Conservation (phyloP, 2,888 invertebrate genomes). For the Torymus tubicola region DNA sequence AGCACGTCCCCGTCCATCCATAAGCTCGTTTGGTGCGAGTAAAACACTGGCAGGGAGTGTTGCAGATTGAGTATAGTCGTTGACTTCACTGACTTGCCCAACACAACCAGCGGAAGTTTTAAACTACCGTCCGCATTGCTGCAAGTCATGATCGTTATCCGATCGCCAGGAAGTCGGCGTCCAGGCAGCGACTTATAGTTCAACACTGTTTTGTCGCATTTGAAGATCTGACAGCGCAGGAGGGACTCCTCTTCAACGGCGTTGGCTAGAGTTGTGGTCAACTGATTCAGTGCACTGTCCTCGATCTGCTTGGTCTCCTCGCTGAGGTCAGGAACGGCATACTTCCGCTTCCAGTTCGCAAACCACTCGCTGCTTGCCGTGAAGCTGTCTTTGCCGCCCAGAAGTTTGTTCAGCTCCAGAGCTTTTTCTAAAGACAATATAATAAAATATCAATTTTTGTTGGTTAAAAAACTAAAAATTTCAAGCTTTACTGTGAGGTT, state of each 20-base stretch:
- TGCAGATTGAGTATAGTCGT: conserved; percentile 59
- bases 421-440: conserved; percentile 43
- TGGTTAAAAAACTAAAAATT: too few relatives aligned
- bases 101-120: conserved; percentile 58
- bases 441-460: too few relatives aligned
- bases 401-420: conserved; percentile 46
- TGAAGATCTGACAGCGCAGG: conserved; percentile 51
- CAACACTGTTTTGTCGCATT: conserved; percentile 44
- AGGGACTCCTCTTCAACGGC: conserved; percentile 48
- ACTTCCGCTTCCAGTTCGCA: conserved; percentile 41
- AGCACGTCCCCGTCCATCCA: conserved; percentile 54
- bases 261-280: conserved; percentile 41
- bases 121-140: conserved; percentile 59
- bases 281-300: conserved; percentile 42
- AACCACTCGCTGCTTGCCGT: conserved; percentile 50
- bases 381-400: conserved; percentile 49
- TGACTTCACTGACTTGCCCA: conserved; percentile 61
- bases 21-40: conserved; percentile 53
- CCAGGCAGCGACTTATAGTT: conserved; percentile 48
- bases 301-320: conserved; percentile 39
- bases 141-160: conserved; percentile 60
- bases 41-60: conserved; percentile 51
- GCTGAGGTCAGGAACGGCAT: conserved; percentile 25
- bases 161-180: conserved; percentile 38
- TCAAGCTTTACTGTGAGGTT: too few relatives aligned